Conservation (phyloP, 1,140 invertebrate species). For the Orchestia grillus region DNA sequence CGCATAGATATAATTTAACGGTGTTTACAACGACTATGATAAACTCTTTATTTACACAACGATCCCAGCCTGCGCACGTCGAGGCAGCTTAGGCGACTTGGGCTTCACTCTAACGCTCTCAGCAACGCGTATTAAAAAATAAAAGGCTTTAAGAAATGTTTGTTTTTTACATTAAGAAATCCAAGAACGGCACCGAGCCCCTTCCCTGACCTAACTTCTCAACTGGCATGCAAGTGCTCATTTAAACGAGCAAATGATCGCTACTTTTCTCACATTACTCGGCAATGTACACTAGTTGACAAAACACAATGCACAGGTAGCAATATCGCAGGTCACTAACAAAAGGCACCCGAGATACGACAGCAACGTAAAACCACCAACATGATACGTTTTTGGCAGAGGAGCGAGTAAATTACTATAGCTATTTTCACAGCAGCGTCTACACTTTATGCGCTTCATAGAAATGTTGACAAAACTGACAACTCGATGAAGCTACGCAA, state of each 20-base stretch:
- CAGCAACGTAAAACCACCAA: not conserved
- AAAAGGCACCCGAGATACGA: not conserved
- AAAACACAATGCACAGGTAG: not conserved
- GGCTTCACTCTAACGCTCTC: not conserved
- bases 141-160: not conserved
- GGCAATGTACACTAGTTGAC: too few relatives aligned
- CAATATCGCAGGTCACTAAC: not conserved
- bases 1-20: slow-evolving; percentile 8
- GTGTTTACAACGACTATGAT: not conserved
- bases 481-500: not conserved
- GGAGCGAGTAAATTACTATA: not conserved
- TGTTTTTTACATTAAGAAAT: not conserved
- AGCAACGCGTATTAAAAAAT: not conserved
- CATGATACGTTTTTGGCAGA: not conserved
- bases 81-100: not conserved
- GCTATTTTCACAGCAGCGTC: not conserved
- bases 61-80: not conserved
- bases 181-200: not conserved
- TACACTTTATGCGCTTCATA: not conserved
- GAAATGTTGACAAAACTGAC: not conserved
- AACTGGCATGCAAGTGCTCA: too few relatives aligned
- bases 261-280: too few relatives aligned
- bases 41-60: slow-evolving; percentile 51
- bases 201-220: not conserved
- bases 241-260: too few relatives aligned